Base-by-base conservation (phyloP, 2,888 invertebrate genomes). In the Tiphia femorata region DNA sequence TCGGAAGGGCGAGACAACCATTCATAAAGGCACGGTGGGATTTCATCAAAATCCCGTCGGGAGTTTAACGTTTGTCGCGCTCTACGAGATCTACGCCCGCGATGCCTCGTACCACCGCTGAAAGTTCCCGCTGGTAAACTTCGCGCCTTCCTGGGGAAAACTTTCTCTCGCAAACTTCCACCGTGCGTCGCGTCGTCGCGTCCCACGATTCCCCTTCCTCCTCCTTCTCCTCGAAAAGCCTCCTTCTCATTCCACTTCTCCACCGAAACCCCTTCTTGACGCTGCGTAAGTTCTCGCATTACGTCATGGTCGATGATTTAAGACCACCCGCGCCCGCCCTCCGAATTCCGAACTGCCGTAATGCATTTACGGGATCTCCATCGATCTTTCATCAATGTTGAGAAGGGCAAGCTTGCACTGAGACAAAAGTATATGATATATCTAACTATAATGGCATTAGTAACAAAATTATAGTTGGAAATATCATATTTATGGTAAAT, bases 31-130 rank as follows among this genome's bases (percentile, higher is more conserved):
- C 67, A 60, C 61, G 47, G n/a, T 41, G 67, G 67, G 67, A 70
- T 69, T 69, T 70, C 67, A 70, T 70, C 67, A 69, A 69, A 69
- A 64, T 67, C 67, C 67, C 61, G 64, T 67, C 61, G 70, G 64
- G 61, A 64, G 52, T 52, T 49, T 38, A 23, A 44, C 60, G 64
- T 67, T 70, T 69, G 60, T 66, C 67, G 67, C 49, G 54, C 10
- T 1, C 14, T n/a, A 30, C 17, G 30, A 5, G 33, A 59, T 65
- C 48, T 52, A 58, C 51, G 60, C 43, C 51, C 51, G 46, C 50
- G 47, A 49, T 42, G 48, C 55, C 21, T 40, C 21, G 41, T 21
- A 14, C 52, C 62, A 54, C 58, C 57, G 58, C 60, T 54, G 67
- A 58, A 68, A 68, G 68, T 70, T 57, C 53, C n/a, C n/a, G 44